These are phyloP conservation scores for Agrochola litura DNA, from an alignment of 2,888 invertebrate genomes.

Conservation along the genomic window DNA sequence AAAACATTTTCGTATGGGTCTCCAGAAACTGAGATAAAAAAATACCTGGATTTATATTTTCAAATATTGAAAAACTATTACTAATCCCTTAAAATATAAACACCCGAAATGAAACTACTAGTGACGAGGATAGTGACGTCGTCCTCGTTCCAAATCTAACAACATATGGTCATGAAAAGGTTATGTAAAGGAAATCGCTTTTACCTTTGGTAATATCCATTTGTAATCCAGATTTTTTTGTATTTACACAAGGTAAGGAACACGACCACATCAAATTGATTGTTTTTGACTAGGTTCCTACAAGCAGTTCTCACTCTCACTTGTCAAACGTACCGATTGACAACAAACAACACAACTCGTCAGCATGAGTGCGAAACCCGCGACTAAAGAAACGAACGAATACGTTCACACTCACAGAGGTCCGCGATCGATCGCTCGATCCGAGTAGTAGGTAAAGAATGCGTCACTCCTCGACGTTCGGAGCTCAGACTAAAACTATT, in stretches of 20 bases:
- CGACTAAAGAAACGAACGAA: conserved; percentile 73
- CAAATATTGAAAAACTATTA: neutral
- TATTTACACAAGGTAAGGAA: conserved; percentile 70
- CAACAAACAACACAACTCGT: conserved; percentile 78
- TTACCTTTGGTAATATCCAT: conserved; percentile 86
- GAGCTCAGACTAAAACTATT: conserved; percentile 55
- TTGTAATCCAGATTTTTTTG: conserved; percentile 73
- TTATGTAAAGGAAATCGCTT: conserved; percentile 75
- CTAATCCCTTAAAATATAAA: neutral
- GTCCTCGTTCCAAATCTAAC: conserved; percentile 76
- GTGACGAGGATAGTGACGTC: conserved; percentile 71
- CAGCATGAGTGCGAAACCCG: conserved; percentile 84
- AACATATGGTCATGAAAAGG: conserved; percentile 82
- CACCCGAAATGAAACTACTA: conserved; percentile 14
- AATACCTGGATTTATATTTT: neutral
- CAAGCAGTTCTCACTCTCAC: conserved; percentile 76
- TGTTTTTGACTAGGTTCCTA: conserved; percentile 65
- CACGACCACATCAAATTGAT: conserved; percentile 75
- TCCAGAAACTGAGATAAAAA: too few relatives aligned
- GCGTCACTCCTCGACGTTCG: conserved; percentile 54
- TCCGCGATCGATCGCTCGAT: conserved; percentile 60
- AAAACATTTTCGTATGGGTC: neutral
- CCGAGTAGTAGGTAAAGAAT: conserved; percentile 39
- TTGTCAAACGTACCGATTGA: conserved; percentile 70
- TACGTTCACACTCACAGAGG: conserved; percentile 56